Percentiles rank a stretch among this genome's conserved stretches.
Evolutionary conservation across 2,113 vertebrate species (phyloP).

Genomic region (Poeciliopsis retropinna): DNA sequence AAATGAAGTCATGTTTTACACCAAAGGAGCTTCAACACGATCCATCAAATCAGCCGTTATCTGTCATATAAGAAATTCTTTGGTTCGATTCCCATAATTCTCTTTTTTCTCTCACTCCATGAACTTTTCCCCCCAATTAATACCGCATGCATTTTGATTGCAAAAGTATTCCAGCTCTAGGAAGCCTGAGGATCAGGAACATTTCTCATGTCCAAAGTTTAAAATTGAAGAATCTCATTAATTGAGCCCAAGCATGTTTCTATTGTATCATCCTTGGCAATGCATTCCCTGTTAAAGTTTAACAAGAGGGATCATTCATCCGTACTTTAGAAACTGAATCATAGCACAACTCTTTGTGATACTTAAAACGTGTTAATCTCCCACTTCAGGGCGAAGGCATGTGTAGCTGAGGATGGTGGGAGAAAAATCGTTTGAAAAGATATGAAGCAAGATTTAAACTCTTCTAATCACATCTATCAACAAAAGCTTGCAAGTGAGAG

Average conservation of each 20-base stretch:
- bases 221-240: neutral
- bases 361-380: slow-evolving; percentile 19
- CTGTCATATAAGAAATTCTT: slow-evolving; percentile 62
- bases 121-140: slow-evolving; percentile 41
- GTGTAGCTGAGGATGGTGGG: slow-evolving; percentile 1
- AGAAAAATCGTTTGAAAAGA: slow-evolving; percentile 33
- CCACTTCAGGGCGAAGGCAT: slow-evolving; percentile 1
- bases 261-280: neutral
- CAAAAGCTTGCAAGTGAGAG: slow-evolving; percentile 67
- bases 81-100: slow-evolving; percentile 59
- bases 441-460: slow-evolving; percentile 64
- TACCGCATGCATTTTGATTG: slow-evolving; percentile 64
- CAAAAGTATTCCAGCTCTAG: slow-evolving; percentile 46
- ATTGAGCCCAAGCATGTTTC: neutral
- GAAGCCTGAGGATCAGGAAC: slow-evolving; percentile 53
- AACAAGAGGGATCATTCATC: neutral
- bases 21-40: slow-evolving; percentile 50
- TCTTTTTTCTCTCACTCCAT: slow-evolving; percentile 46
- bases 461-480: slow-evolving; percentile 75
- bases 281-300: neutral
- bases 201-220: slow-evolving; percentile 42
- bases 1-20: slow-evolving; percentile 63
- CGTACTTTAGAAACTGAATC: neutral
- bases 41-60: slow-evolving; percentile 64
- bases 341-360: neutral